Evolutionary conservation across 2,113 vertebrate species (phyloP).

Genomic region (Speoplatyrhinus poulsoni): DNA sequence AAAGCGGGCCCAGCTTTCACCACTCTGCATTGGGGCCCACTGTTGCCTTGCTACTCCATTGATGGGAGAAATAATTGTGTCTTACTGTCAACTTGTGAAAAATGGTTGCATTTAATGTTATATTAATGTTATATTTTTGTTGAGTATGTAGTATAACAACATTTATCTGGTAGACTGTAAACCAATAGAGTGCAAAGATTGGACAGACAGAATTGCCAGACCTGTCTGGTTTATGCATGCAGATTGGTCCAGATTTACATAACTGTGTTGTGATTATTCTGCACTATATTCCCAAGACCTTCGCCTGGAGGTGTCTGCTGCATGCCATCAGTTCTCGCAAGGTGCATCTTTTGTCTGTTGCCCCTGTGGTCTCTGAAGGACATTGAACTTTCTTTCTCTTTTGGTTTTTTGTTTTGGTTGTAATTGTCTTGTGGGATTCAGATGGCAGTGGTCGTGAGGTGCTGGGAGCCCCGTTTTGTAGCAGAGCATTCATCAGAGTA

Average conservation of each 20-base stretch:
- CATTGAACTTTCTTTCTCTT: background rate
- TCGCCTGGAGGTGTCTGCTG: background rate
- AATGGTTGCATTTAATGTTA: no score
- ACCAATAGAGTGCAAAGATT: constrained; percentile 12
- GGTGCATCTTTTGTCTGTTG: background rate
- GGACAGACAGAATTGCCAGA: constrained; percentile 12
- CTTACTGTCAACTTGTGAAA: no score
- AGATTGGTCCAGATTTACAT: constrained; percentile 20
- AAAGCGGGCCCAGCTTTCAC: no score
- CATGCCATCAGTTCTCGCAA: background rate
- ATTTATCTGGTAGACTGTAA: background rate
- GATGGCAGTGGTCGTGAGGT: no score
- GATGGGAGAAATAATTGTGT: no score
- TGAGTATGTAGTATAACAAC: no score
- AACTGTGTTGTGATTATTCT: background rate
- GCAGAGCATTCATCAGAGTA: no score
- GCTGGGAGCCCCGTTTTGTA: no score
- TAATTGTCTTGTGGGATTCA: background rate
- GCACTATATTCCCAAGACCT: background rate
- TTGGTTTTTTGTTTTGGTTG: background rate
- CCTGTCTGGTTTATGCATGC: background rate
- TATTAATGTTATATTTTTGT: no score
- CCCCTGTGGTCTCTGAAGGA: background rate
- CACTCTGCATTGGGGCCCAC: no score
- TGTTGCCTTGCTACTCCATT: no score